phyloP scores from a whole-genome alignment of 2,888 invertebrate species.

The Asteroscopus sphinx region DNA sequence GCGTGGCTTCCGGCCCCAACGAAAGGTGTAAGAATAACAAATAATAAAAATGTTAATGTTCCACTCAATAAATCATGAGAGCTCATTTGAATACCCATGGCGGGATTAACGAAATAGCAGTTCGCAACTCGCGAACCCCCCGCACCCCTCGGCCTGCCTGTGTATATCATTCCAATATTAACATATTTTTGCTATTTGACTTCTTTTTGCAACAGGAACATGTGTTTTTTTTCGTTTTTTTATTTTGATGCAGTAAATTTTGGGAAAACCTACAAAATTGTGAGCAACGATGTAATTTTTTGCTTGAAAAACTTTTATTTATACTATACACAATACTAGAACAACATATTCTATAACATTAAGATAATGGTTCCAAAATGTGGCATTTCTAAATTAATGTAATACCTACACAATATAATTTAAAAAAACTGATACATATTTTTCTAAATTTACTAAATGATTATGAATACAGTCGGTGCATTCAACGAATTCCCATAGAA shows the following conservation, averaged over 20 bases:
- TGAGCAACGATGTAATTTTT: not conserved
- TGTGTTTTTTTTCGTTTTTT: slow-evolving; percentile 1
- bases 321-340: not conserved
- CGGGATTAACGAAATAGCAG: slow-evolving; percentile 86
- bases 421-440: slow-evolving; percentile 14
- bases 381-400: not conserved
- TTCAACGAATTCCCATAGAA: slow-evolving; percentile 85
- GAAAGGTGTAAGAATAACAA: slow-evolving; percentile 90
- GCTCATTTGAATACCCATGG: slow-evolving; percentile 89
- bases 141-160: slow-evolving; percentile 64
- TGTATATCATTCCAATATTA: slow-evolving; percentile 74
- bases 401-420: not conserved
- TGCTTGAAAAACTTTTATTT: not conserved
- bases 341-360: not conserved
- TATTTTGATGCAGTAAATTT: slow-evolving; percentile 19
- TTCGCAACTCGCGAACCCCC: slow-evolving; percentile 61
- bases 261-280: slow-evolving; percentile 1
- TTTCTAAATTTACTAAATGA: slow-evolving; percentile 28
- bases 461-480: slow-evolving; percentile 61
- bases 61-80: slow-evolving; percentile 90
- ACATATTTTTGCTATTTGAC: slow-evolving; percentile 74
- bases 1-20: slow-evolving; percentile 88
- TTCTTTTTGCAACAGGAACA: slow-evolving; percentile 50
- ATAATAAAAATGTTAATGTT: slow-evolving; percentile 91
- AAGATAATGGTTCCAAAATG: not conserved